A percentile compares a stretch with the other conserved stretches of the same genome.
These are phyloP conservation scores for Leptinotarsa tumamoca DNA, from an alignment of 2,888 invertebrate species.

Conservation along the genomic window DNA sequence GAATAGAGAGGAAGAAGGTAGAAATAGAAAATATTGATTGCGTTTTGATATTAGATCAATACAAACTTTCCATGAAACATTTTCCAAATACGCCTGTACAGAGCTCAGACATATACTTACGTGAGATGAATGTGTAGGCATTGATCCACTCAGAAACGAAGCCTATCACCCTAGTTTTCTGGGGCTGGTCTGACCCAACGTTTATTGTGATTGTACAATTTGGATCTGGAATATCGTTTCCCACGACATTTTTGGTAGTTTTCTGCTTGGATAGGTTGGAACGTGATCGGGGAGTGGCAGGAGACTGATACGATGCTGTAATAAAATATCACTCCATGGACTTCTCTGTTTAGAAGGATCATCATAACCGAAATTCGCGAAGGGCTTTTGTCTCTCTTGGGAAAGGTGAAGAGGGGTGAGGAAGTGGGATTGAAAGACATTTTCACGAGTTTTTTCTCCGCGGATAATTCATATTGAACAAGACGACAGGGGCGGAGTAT, in stretches of 20 bases:
- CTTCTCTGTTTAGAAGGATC: conserved; percentile 35
- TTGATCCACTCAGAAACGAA: conserved; percentile 79
- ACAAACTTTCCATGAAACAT: not conserved
- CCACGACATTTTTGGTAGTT: conserved; percentile 63
- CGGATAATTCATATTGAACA: not conserved
- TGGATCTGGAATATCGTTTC: conserved; percentile 61
- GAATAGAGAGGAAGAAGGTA: too few relatives aligned
- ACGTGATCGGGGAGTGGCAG: conserved; percentile 56
- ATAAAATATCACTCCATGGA: conserved; percentile 54
- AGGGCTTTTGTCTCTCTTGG: conserved; percentile 11
- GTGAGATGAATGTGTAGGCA: conserved; percentile 76
- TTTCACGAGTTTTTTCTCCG: not conserved
- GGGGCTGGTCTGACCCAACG: conserved; percentile 51
- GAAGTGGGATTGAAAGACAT: not conserved
- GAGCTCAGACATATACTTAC: conserved; percentile 69
- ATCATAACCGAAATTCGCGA: conserved; percentile 13
- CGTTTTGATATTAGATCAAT: not conserved
- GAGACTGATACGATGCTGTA: conserved; percentile 59
- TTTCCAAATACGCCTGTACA: not conserved
- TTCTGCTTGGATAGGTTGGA: conserved; percentile 56
- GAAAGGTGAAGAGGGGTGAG: not conserved
- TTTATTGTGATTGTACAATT: conserved; percentile 70
- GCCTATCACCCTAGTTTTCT: conserved; percentile 71
- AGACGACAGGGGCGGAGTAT: not conserved
- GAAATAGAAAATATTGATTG: too few relatives aligned